A percentile compares a stretch with the other conserved stretches of the same genome.
These are phyloP conservation scores for Anoncus sp. DNA, from an alignment of 2,888 invertebrate species.

Conservation along the genomic window DNA sequence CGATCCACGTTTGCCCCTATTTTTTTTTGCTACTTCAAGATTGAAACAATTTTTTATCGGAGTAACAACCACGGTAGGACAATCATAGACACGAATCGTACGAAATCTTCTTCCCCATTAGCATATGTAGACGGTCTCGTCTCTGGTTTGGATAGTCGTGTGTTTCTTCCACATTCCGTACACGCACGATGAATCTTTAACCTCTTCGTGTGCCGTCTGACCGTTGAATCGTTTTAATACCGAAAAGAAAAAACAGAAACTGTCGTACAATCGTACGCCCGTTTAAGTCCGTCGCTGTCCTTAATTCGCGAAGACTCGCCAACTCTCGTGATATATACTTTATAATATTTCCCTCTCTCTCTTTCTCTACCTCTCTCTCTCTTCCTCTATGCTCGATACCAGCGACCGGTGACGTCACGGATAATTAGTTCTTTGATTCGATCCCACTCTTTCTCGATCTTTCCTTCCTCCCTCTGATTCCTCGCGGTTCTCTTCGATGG, in stretches of 20 bases:
- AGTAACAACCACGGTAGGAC: background rate
- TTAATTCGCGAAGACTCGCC: conserved; percentile 61
- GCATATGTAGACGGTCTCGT: background rate
- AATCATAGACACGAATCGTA: background rate
- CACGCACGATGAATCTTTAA: conserved; percentile 29
- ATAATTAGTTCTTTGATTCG: conserved; percentile 79
- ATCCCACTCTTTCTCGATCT: conserved; percentile 59
- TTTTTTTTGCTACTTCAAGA: background rate
- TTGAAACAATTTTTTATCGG: too few species aligned
- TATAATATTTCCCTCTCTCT: conserved; percentile 21
- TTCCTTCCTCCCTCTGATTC: conserved; percentile 27
- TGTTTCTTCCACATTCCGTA: conserved; percentile 29
- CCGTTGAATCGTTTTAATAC: conserved; percentile 48
- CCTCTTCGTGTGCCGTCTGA: conserved; percentile 35
- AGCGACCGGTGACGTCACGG: conserved; percentile 78
- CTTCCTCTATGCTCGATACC: conserved; percentile 69
- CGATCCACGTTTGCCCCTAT: background rate
- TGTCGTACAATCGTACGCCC: conserved; percentile 53
- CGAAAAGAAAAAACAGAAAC: conserved; percentile 36
- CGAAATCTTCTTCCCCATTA: conserved; percentile 2
- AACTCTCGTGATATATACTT: conserved; percentile 56
- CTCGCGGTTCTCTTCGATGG: conserved; percentile 18
- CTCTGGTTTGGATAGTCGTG: conserved; percentile 5
- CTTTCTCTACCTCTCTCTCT: conserved; percentile 18
- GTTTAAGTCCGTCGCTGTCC: conserved; percentile 60